These are phyloP conservation scores for Antechinus flavipes DNA, from an alignment of 2,113 vertebrate genomes.

Conservation along the genomic window DNA sequence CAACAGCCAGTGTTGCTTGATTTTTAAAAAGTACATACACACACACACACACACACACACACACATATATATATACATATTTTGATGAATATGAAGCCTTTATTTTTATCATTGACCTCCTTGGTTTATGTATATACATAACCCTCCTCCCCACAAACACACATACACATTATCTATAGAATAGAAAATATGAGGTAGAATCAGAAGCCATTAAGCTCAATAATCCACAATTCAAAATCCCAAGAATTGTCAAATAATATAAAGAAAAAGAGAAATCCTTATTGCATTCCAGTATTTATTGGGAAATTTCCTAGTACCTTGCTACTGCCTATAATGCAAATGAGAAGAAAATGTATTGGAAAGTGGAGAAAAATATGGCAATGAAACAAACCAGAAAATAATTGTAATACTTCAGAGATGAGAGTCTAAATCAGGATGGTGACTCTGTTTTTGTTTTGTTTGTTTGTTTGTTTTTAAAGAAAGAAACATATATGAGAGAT, in stretches of 20 bases:
- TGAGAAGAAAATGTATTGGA: background rate
- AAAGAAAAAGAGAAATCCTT: background rate
- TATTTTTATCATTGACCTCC: too few relatives aligned
- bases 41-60: too few relatives aligned
- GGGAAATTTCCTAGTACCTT: background rate
- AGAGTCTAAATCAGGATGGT: background rate
- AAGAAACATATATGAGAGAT: background rate
- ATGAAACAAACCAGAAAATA: background rate
- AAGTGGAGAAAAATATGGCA: background rate
- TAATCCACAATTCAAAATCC: background rate
- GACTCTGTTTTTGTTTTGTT: background rate
- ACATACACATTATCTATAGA: background rate
- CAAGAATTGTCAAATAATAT: background rate
- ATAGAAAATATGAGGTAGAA: background rate
- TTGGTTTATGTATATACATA: too few relatives aligned
- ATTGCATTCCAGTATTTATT: background rate
- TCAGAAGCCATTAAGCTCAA: background rate
- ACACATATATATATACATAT: too few relatives aligned
- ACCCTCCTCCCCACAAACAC: too few relatives aligned
- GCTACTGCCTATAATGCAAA: background rate
- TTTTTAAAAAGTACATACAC: too few relatives aligned
- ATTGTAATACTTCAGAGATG: background rate
- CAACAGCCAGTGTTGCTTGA: conserved; percentile 85
- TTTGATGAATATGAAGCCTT: too few relatives aligned
- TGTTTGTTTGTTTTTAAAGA: background rate